Conservation (phyloP, 2,113 vertebrate species). For the Mugil cephalus region DNA sequence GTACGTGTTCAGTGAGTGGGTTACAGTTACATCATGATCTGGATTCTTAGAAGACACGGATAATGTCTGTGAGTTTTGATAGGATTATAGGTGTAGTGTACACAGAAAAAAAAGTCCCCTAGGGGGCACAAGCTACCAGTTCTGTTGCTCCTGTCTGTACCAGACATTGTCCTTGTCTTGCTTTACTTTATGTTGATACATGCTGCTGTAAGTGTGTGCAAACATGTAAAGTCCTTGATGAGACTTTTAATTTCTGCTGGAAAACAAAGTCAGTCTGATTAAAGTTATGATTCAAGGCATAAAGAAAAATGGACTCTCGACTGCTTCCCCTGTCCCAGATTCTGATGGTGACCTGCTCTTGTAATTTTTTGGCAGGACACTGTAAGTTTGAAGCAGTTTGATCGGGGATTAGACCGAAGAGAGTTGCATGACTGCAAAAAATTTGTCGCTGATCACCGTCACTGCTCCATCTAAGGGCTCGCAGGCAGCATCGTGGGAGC, state of each 20-base stretch:
- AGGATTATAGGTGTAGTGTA: conserved; percentile 11
- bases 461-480: no score
- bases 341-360: neutral
- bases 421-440: no score
- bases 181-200: neutral
- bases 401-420: conserved; percentile 28
- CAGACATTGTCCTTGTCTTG: neutral
- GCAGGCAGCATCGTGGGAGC: no score
- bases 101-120: conserved; percentile 13
- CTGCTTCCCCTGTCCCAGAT: no score
- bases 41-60: conserved; percentile 6
- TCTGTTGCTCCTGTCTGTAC: neutral
- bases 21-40: conserved; percentile 12
- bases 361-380: neutral
- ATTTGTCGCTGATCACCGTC: no score
- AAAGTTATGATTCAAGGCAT: no score
- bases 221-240: neutral
- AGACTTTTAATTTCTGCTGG: neutral
- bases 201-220: neutral
- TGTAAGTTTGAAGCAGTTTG: conserved; percentile 1
- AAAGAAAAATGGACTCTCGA: no score
- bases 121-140: conserved; percentile 34
- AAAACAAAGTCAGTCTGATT: neutral
- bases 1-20: neutral
- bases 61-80: conserved; percentile 25